Conservation (phyloP, 2,113 vertebrate genomes). For the Cebus imitator region DNA sequence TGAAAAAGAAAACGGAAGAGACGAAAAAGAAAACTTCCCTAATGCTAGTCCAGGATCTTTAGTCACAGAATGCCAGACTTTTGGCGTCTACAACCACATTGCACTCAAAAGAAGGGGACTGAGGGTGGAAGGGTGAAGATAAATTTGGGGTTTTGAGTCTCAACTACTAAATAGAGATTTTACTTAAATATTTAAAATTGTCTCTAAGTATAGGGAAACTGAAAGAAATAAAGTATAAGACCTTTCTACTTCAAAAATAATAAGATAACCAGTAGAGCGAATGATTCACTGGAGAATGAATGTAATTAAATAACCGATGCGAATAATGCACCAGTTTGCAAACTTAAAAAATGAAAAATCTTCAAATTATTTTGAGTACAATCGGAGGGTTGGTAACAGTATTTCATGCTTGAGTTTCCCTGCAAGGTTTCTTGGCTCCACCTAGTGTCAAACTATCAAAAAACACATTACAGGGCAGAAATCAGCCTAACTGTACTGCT, state of each 20-base stretch:
- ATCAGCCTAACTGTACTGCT: rapidly evolving
- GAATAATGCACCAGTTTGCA: slow-evolving; percentile 15
- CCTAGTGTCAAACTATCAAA: slow-evolving; percentile 65
- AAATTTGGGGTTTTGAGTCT: not conserved
- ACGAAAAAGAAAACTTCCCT: not conserved
- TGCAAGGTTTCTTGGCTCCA: slow-evolving; percentile 61
- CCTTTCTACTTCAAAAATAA: slow-evolving; percentile 47
- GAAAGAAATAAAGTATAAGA: slow-evolving; percentile 38
- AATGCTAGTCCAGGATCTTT: not conserved
- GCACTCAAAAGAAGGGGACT: not conserved
- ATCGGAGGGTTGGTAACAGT: not conserved
- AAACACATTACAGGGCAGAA: not conserved
- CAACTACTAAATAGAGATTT: slow-evolving; percentile 1
- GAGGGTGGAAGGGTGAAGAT: not conserved
- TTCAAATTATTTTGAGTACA: slow-evolving; percentile 2
- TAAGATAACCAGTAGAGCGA: slow-evolving; percentile 42
- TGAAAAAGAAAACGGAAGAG: not conserved
- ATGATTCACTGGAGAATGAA: not conserved
- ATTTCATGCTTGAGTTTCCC: not conserved
- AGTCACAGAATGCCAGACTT: not conserved
- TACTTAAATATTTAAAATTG: not conserved
- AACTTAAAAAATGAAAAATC: not conserved
- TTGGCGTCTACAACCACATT: not conserved
- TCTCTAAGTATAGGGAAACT: slow-evolving; percentile 54
- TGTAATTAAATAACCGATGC: slow-evolving; percentile 49